Evolutionary conservation across 1,140 invertebrate species (phyloP).

Genomic region (Coelopa frigida): DNA sequence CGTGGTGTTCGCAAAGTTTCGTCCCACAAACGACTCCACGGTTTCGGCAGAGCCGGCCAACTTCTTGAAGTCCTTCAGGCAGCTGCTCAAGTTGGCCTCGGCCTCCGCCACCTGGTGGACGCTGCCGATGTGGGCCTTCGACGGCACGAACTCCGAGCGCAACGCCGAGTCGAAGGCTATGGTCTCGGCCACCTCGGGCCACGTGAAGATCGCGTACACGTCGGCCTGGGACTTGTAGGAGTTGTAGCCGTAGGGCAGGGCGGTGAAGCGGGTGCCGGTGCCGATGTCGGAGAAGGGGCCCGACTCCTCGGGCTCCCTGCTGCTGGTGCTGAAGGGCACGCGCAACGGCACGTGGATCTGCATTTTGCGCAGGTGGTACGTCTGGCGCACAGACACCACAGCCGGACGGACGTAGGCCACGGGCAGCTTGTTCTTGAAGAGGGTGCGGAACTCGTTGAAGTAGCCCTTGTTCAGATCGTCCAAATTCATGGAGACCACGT

Average conservation of each 20-base stretch:
- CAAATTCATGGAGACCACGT: constrained; percentile 80
- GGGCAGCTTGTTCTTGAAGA: constrained; percentile 74
- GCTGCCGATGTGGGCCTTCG: constrained; percentile 74
- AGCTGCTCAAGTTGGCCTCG: constrained; percentile 60
- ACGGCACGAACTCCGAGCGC: constrained; percentile 81
- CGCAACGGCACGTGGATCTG: constrained; percentile 45
- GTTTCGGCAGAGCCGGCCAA: constrained; percentile 46
- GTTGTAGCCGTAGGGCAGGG: constrained; percentile 77
- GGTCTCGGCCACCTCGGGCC: constrained; percentile 79
- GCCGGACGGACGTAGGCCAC: constrained; percentile 54
- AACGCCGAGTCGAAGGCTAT: constrained; percentile 80
- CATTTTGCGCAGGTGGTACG: constrained; percentile 73
- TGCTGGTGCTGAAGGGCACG: constrained; percentile 30
- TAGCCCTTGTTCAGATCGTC: constrained; percentile 76
- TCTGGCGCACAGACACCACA: constrained; percentile 68
- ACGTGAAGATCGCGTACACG: constrained; percentile 74
- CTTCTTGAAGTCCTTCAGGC: constrained; percentile 52
- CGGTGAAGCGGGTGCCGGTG: constrained; percentile 47
- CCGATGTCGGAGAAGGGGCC: neutral
- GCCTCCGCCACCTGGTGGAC: constrained; percentile 55
- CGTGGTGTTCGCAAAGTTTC: constrained; percentile 40
- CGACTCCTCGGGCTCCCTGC: neutral
- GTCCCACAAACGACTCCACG: constrained; percentile 54
- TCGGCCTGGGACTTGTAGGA: constrained; percentile 74
- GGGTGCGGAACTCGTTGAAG: constrained; percentile 66